These are phyloP conservation scores for Cirrhinus molitorella DNA, from an alignment of 2,797 vertebrate genomes.

Conservation along the genomic window DNA sequence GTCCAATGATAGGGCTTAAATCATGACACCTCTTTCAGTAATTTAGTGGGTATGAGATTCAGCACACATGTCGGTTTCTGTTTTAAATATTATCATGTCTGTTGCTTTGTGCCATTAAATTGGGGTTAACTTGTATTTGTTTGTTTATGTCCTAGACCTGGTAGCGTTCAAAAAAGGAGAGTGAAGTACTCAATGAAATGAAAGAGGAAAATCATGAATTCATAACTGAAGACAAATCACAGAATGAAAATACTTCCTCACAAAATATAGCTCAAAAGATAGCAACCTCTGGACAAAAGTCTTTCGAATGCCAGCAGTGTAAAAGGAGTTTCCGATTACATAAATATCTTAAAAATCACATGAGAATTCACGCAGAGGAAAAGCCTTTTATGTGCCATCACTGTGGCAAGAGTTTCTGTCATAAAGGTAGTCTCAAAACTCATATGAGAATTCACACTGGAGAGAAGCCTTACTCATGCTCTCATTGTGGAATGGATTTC, in stretches of 20 bases:
- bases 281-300: background rate
- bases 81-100: background rate
- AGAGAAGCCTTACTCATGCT: background rate
- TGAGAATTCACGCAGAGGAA: background rate
- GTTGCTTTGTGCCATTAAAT: background rate
- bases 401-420: background rate
- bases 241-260: background rate
- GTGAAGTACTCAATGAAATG: background rate
- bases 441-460: background rate
- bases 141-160: background rate
- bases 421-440: conserved; percentile 15
- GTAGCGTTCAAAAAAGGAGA: background rate
- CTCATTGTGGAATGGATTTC: background rate
- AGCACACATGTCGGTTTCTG: background rate
- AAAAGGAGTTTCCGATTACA: background rate
- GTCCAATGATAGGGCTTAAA: no score
- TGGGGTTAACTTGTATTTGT: background rate
- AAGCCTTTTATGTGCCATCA: background rate
- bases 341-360: conserved; percentile 12
- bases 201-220: background rate
- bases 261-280: background rate
- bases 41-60: background rate
- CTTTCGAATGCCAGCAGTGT: conserved; percentile 7
- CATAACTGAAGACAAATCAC: background rate
- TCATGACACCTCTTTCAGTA: no score